phyloP scores from a whole-genome alignment of 2,888 invertebrate genomes.

The Chydorus sphaericus region DNA sequence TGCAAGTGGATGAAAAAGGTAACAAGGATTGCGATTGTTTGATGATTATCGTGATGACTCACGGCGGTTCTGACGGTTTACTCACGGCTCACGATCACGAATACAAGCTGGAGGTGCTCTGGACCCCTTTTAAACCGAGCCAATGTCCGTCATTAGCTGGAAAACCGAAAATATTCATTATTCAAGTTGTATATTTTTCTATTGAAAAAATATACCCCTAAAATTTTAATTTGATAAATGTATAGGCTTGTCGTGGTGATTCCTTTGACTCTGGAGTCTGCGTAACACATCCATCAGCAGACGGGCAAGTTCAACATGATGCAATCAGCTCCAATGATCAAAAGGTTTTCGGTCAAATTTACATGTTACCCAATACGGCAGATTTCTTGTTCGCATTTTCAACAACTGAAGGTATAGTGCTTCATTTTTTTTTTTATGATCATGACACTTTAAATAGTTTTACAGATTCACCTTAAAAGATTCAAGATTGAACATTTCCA shows the following conservation, averaged over 20 bases:
- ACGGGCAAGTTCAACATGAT: too few species aligned
- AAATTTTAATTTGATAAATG: too few species aligned
- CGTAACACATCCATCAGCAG: constrained; percentile 13
- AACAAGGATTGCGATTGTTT: constrained; percentile 14
- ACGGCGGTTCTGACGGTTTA: constrained; percentile 11
- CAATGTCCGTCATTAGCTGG: constrained; percentile 18
- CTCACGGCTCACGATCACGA: constrained; percentile 16
- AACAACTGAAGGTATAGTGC: constrained; percentile 17
- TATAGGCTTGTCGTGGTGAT: neutral
- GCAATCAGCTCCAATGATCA: neutral
- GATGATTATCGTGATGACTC: constrained; percentile 15
- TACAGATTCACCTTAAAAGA: neutral
- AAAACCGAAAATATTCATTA: constrained; percentile 19
- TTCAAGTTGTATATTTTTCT: constrained; percentile 15
- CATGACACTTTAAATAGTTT: neutral
- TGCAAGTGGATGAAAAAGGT: neutral
- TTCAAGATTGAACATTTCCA: too few species aligned
- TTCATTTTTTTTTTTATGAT: neutral
- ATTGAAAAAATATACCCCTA: too few species aligned
- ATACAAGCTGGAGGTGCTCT: constrained; percentile 17
- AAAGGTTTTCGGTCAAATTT: too few species aligned
- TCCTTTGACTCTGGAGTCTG: constrained; percentile 11
- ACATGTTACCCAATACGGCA: constrained; percentile 18
- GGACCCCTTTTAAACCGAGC: constrained; percentile 17
- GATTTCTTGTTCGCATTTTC: constrained; percentile 19